Conservation (phyloP, 53 echinoderm and acorn worm genomes). For the Henricia sp. region DNA sequence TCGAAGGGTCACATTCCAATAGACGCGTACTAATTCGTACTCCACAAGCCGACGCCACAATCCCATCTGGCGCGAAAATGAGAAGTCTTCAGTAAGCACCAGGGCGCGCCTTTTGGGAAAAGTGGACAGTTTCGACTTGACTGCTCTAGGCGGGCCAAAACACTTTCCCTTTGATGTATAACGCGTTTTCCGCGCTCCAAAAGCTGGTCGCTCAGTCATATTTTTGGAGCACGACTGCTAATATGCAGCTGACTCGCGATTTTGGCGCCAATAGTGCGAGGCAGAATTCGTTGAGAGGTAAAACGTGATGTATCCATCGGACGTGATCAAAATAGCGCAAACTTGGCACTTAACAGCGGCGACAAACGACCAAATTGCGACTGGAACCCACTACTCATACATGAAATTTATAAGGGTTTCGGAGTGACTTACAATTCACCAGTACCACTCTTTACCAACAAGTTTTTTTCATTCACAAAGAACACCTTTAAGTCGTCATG, state of each 20-base stretch:
- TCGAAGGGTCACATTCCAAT: neutral
- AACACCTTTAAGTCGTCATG: too few relatives aligned
- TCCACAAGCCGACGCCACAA: neutral
- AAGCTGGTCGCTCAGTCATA: slow-evolving; percentile 15
- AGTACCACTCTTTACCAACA: too few relatives aligned
- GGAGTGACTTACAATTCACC: too few relatives aligned
- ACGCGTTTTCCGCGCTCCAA: neutral
- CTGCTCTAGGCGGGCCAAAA: neutral
- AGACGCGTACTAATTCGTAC: neutral
- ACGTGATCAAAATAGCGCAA: neutral
- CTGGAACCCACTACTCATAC: too few relatives aligned
- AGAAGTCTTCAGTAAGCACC: neutral
- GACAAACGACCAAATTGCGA: too few relatives aligned
- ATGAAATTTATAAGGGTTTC: too few relatives aligned
- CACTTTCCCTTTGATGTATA: slow-evolving; percentile 19
- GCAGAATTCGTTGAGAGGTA: neutral
- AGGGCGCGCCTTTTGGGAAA: neutral
- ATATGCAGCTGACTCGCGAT: slow-evolving; percentile 3
- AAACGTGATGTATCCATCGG: slow-evolving; percentile 12
- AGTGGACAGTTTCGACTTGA: neutral
- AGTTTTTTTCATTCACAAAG: too few relatives aligned
- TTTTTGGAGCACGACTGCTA: slow-evolving; percentile 8
- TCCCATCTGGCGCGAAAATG: neutral
- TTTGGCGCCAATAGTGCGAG: slow-evolving; percentile 14
- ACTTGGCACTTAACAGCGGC: neutral